phyloP scores from a whole-genome alignment of 53 echinoderm and acorn worm species.

The Echinometra lucunter region DNA sequence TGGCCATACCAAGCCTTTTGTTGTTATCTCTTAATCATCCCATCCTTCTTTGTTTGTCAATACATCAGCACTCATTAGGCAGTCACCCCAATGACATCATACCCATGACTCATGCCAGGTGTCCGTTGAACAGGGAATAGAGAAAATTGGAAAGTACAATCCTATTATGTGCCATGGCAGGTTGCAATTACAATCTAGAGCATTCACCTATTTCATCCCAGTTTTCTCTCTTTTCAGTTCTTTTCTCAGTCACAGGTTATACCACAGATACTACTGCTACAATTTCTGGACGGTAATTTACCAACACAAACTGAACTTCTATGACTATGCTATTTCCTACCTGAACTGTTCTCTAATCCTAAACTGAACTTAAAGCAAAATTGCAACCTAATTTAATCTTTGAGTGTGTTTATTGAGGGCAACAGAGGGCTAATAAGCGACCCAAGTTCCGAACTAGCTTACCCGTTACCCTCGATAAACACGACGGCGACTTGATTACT shows the following conservation, averaged over 20 bases:
- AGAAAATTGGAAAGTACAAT: not conserved
- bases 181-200: not conserved
- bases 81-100: slow-evolving; percentile 28
- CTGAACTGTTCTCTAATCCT: too few species aligned
- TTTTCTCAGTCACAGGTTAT: not conserved
- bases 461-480: too few species aligned
- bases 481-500: too few species aligned
- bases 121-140: not conserved
- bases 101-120: slow-evolving; percentile 34
- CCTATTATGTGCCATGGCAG: not conserved
- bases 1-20: not conserved
- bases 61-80: slow-evolving; percentile 33
- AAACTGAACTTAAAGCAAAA: too few species aligned
- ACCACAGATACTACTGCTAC: too few species aligned
- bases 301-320: too few species aligned
- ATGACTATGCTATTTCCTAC: too few species aligned
- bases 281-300: not conserved
- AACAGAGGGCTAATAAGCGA: too few species aligned
- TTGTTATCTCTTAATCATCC: not conserved
- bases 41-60: not conserved
- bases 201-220: not conserved
- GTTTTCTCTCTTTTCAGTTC: not conserved
- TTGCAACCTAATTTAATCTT: too few species aligned
- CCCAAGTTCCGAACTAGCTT: too few species aligned
- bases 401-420: too few species aligned